Base-by-base conservation (phyloP, 2,888 invertebrate genomes). In the Acanthosepion lycidas region DNA sequence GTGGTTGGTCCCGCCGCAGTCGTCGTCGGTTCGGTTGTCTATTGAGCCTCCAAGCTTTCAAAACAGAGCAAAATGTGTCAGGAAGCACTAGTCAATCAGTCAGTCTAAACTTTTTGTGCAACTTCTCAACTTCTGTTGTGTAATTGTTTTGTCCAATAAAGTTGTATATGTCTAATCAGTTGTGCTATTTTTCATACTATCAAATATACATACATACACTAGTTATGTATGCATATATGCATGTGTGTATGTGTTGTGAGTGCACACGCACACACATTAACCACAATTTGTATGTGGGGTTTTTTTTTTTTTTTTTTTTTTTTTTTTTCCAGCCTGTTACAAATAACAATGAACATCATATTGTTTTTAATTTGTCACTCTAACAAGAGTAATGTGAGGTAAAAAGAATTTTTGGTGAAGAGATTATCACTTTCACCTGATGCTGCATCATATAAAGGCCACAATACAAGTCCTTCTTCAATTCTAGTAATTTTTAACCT, bases 131-230 rank as follows among this genome's bases (percentile, higher is more conserved):
- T 53, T 42, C 33, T 94, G 94, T 94, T 94, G 94, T 94, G 55
- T 94, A 94, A 94, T 94, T 94, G 94, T 94, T 94, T 94, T 94
- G 94, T 94, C 94, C 94, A 94, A 94, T 94, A 94, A 94, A 94
- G 94, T 59, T 94, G 94, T 94, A 55, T 94, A 59, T 94, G 55
- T 94, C 94, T 55, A 59, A 78, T 78, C 78, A n/a, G 78, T 78
- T 33, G n/a, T 78, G 78, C 78, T n/a, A 78, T 78, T 78, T 78
- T 78, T 78, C 78, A 78, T 78, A 78, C 78, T 78, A 78, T 33
- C 8, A 78, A 33, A 78, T 33, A 78, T n/a, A 23, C 59, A 20
- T 59, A 59, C 59, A 59, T 59, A 26, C 20, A 59, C 23, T 59
- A 59, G 78, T 33, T 78, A 33, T 18, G n/a, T 78, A n/a, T 33